A percentile compares a stretch with the other conserved stretches of the same genome.
Conservation (phyloP, 2,888 invertebrate genomes). For the Biston stratarius region DNA sequence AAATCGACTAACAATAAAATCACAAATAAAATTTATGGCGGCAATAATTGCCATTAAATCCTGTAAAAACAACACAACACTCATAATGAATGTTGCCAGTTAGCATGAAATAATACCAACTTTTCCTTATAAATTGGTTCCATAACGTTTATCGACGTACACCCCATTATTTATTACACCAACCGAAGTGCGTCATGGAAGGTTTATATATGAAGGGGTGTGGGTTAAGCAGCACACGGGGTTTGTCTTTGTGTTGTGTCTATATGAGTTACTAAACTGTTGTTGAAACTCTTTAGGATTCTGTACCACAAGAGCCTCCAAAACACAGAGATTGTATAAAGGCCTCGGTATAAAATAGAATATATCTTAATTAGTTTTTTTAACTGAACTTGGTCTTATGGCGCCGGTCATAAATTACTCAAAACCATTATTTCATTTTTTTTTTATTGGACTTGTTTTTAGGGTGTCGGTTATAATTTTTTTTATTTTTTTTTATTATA, state of each 20-base stretch:
- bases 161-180: conserved; percentile 26
- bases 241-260: background rate
- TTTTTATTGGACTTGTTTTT: no score
- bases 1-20: conserved; percentile 3
- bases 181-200: conserved; percentile 9
- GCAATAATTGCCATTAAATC: conserved; percentile 3
- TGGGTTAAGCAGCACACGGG: background rate
- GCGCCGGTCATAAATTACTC: no score
- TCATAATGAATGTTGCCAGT: conserved; percentile 13
- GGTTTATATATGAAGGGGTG: background rate
- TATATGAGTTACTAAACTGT: background rate
- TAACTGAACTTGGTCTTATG: no score
- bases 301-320: no score
- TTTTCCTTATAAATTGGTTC: conserved; percentile 16
- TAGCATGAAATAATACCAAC: conserved; percentile 17
- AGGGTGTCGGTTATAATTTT: no score
- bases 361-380: no score
- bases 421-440: no score
- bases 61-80: background rate
- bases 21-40: background rate
- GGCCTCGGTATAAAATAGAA: no score
- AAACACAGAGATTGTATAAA: no score
- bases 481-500: no score
- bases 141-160: conserved; percentile 22
- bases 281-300: no score